A percentile compares a stretch with the other conserved stretches of the same genome.
Evolutionary conservation across 2,888 invertebrate species (phyloP).

Genomic region (Lasioglossum morio): DNA sequence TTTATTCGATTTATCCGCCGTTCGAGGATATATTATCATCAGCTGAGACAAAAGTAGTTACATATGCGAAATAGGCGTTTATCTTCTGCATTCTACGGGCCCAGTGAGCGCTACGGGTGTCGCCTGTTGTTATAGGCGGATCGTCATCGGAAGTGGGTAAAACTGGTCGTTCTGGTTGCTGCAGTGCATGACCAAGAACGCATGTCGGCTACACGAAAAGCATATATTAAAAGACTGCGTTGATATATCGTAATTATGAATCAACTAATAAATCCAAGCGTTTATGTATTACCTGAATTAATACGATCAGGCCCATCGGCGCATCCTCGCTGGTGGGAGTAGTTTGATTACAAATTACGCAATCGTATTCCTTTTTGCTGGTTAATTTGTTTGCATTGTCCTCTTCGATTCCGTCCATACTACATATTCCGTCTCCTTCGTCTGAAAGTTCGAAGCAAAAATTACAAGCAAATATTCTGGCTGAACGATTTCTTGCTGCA

Average conservation of each 20-base stretch:
- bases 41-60: constrained; percentile 78
- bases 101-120: constrained; percentile 91
- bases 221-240: not conserved
- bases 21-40: not conserved
- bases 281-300: constrained; percentile 88
- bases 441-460: too few species aligned
- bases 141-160: constrained; percentile 89
- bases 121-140: constrained; percentile 86
- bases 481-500: not conserved
- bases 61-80: constrained; percentile 91
- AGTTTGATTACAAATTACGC: constrained; percentile 97
- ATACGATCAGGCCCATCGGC: constrained; percentile 95
- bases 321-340: constrained; percentile 93
- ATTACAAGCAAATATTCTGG: not conserved
- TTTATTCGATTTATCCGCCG: not conserved
- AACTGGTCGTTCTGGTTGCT: constrained; percentile 86
- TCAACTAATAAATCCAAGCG: not conserved
- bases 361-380: constrained; percentile 92
- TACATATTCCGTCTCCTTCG: constrained; percentile 80
- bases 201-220: constrained; percentile 89
- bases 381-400: constrained; percentile 86
- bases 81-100: constrained; percentile 92
- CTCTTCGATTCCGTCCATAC: constrained; percentile 89
- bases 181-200: constrained; percentile 92
- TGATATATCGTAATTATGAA: not conserved